Conservation (phyloP, 2,113 vertebrate species). For the Tyrannus savana region DNA sequence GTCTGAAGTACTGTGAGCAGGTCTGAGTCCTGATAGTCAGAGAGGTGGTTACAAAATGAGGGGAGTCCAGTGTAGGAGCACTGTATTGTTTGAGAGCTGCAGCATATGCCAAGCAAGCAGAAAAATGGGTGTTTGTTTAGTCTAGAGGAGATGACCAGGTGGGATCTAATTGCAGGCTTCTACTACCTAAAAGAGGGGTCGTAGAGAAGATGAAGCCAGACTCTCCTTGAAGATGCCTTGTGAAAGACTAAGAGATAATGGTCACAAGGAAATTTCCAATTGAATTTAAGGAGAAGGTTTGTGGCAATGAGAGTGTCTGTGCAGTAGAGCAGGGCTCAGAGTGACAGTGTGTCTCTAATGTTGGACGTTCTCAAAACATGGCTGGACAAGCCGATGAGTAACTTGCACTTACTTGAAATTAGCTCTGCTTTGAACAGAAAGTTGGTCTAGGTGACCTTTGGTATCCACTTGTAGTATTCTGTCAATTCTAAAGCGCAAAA, state of each 20-base stretch:
- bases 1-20: not conserved
- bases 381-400: not conserved
- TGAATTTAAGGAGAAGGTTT: not conserved
- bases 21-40: not conserved
- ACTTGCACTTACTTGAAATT: not conserved
- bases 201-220: not conserved
- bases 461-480: not conserved
- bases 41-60: not conserved
- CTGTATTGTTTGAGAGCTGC: not conserved
- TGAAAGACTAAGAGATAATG: not conserved
- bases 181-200: not conserved
- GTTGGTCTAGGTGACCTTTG: not conserved
- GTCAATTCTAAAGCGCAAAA: not conserved
- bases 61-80: not conserved
- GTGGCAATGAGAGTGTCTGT: not conserved
- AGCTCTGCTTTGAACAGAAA: not conserved
- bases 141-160: not conserved
- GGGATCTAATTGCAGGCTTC: not conserved
- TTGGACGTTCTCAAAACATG: not conserved
- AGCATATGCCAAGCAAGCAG: not conserved
- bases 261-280: not conserved
- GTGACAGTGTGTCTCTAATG: not conserved
- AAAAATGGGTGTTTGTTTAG: not conserved
- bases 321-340: not conserved
- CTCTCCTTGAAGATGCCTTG: not conserved